Base-by-base conservation (phyloP, 2,113 vertebrate species). In the Ptilorrhoa leucosticta region DNA sequence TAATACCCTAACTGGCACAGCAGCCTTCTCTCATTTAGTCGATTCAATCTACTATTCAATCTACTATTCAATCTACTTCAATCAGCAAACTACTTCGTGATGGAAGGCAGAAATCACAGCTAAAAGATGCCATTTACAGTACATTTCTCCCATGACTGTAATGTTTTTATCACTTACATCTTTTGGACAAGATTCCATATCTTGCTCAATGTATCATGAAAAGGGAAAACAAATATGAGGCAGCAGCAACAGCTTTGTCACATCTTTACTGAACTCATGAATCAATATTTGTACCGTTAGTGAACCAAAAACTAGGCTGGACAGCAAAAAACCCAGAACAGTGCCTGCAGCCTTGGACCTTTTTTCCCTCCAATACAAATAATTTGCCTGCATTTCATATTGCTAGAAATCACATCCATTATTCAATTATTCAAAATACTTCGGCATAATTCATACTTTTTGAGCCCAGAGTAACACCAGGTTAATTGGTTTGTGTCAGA, bases 31-130 rank as follows among this genome's bases (percentile, higher is more conserved):
- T 95, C 78, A 90, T 96, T 96, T 94, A 92, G 44, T 56, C 54
- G 81, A 93, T 93, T 88, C 93, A 95, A 94, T 86, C 81, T n/a
- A n/a, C n/a, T n/a, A n/a, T n/a, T n/a, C n/a, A n/a, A n/a, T n/a
- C n/a, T n/a, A n/a, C n/a, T n/a, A n/a, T n/a, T n/a, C n/a, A n/a
- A n/a, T n/a, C n/a, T n/a, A n/a, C n/a, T n/a, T n/a, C n/a, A n/a
- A n/a, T n/a, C n/a, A n/a, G n/a, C n/a, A n/a, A n/a, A 42, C 51
- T 95, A 44, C 89, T 92, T 92, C 80, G 91, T 95, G 94, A 97
- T 80, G 65, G 94, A 92, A 96, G 82, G 65, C 47, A 96, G 93
- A 93, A 96, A 94, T 88, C 87, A 87, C 69, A 92, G 80, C 79
- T 90, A 66, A 66, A 84, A 84, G 80, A 93, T 89, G 87, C 78